These are phyloP conservation scores for Etia nguti DNA, from an alignment of 2,113 vertebrate species.

Conservation along the genomic window DNA sequence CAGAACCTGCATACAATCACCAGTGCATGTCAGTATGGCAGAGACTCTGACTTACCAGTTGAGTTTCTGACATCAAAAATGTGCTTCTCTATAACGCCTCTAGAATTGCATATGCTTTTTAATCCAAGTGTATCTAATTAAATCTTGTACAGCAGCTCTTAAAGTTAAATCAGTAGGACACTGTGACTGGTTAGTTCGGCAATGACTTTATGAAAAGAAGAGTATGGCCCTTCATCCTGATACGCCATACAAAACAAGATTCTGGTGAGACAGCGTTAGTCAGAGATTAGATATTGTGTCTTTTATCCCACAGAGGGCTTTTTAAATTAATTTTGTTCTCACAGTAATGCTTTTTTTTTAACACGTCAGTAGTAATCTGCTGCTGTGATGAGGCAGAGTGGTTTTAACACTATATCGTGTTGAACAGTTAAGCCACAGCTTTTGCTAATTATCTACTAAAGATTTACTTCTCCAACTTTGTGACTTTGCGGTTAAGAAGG, in stretches of 20 bases:
- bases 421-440: background rate
- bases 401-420: background rate
- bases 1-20: background rate
- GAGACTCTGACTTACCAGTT: background rate
- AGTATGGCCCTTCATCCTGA: background rate
- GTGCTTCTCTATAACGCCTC: background rate
- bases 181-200: background rate
- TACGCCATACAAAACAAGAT: background rate
- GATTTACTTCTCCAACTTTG: background rate
- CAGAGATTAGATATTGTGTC: background rate
- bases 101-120: background rate
- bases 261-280: constrained; percentile 28
- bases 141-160: background rate
- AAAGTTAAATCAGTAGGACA: background rate
- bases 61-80: background rate
- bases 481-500: background rate
- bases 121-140: background rate
- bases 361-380: background rate
- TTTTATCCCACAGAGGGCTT: background rate
- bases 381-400: background rate
- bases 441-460: background rate
- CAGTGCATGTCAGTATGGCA: background rate
- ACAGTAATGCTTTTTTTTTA: background rate
- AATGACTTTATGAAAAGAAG: background rate
- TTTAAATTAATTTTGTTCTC: background rate